Evolutionary conservation across 2,888 invertebrate species (phyloP).

Genomic region (Hypercompe scribonia): DNA sequence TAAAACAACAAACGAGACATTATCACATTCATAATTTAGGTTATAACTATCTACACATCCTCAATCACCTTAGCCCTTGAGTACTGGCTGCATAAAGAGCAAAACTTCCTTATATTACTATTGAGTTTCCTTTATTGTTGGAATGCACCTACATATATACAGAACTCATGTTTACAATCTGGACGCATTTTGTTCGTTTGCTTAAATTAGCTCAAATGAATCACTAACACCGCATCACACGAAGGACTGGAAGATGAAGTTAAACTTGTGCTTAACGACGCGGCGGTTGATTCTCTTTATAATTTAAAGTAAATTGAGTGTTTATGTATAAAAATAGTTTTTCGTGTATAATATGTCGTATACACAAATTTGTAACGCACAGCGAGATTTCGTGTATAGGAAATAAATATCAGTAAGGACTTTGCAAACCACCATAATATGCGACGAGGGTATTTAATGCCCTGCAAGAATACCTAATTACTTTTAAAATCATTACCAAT

Average conservation of each 20-base stretch:
- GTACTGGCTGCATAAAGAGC: neutral
- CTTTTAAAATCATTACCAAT: no score
- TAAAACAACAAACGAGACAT: no score
- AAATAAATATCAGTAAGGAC: no score
- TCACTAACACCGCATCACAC: neutral
- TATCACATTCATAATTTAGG: neutral
- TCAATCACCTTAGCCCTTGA: neutral
- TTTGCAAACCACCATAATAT: no score
- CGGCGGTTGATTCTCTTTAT: neutral
- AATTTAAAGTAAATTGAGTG: no score
- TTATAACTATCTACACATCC: neutral
- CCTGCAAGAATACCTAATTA: neutral
- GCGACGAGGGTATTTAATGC: no score
- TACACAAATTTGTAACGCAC: neutral
- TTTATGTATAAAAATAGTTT: neutral
- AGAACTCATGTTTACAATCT: neutral
- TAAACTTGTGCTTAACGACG: neutral
- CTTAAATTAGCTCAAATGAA: conserved; percentile 10
- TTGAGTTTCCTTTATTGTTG: neutral
- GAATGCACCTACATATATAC: neutral
- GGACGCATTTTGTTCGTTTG: neutral
- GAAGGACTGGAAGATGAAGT: neutral
- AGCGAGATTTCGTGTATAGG: no score
- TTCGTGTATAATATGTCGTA: neutral
- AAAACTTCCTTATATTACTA: neutral